These are phyloP conservation scores for Silurus aristotelis DNA, from an alignment of 2,797 vertebrate genomes.

Conservation along the genomic window DNA sequence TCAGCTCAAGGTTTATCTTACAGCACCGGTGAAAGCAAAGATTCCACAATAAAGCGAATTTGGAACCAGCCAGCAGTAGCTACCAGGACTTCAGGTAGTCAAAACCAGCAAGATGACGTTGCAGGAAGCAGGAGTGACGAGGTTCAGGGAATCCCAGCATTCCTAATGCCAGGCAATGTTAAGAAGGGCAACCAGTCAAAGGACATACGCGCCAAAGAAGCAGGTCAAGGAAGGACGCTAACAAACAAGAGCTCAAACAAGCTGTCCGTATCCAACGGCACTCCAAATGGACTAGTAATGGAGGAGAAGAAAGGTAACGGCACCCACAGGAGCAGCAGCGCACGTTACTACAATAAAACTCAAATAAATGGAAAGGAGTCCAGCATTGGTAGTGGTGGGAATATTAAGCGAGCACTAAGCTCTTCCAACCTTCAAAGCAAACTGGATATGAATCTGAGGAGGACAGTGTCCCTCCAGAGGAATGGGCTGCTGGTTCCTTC, in stretches of 20 bases:
- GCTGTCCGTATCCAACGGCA: constrained; percentile 71
- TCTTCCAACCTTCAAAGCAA: constrained; percentile 80
- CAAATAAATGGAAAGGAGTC: constrained; percentile 60
- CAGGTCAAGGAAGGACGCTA: constrained; percentile 33
- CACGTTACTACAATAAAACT: constrained; percentile 53
- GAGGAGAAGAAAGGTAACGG: constrained; percentile 56
- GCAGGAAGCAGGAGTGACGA: constrained; percentile 62
- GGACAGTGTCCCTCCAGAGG: constrained; percentile 79
- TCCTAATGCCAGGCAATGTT: constrained; percentile 74
- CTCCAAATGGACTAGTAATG: constrained; percentile 49
- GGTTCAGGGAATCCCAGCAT: constrained; percentile 67
- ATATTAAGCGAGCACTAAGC: constrained; percentile 80
- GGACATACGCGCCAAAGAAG: constrained; percentile 51
- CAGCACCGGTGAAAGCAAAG: constrained; percentile 68
- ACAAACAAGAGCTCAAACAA: constrained; percentile 56
- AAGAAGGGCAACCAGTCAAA: constrained; percentile 68
- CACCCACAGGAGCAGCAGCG: constrained; percentile 45
- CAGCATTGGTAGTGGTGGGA: constrained; percentile 37
- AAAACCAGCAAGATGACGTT: constrained; percentile 52
- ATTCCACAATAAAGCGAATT: constrained; percentile 66
- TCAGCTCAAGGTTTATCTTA: constrained; percentile 35
- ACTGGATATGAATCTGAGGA: constrained; percentile 67
- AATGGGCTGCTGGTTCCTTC: constrained; percentile 56
- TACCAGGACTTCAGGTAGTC: constrained; percentile 54
- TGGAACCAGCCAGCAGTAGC: constrained; percentile 52